Evolutionary conservation across 2,797 vertebrate species (phyloP).

Genomic region (Premnoplex brunnescens): DNA sequence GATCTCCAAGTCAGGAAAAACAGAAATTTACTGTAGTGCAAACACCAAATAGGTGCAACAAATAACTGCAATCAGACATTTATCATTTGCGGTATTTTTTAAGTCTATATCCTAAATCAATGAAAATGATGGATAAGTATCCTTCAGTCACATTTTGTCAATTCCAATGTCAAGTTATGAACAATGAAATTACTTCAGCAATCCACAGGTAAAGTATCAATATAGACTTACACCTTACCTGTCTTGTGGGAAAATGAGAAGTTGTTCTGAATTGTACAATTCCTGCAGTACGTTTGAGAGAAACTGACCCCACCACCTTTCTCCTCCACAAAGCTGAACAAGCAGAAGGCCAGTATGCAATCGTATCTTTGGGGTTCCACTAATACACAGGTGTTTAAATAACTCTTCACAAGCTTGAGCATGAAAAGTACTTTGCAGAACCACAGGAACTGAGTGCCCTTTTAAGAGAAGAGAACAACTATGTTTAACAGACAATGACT

Average conservation of each 20-base stretch:
- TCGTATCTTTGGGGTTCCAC: slow-evolving; percentile 96
- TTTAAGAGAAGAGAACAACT: slow-evolving; percentile 30
- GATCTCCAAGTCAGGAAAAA: background rate
- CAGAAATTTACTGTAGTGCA: background rate
- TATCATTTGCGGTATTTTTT: background rate
- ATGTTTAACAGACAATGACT: background rate
- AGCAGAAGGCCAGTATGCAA: slow-evolving; percentile 93
- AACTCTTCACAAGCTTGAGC: slow-evolving; percentile 97
- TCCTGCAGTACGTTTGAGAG: slow-evolving; percentile 98
- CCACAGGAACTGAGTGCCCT: slow-evolving; percentile 95
- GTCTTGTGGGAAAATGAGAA: slow-evolving; percentile 98
- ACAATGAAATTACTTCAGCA: background rate
- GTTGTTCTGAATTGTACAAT: slow-evolving; percentile 97
- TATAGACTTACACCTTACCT: slow-evolving; percentile 75
- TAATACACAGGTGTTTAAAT: slow-evolving; percentile 98
- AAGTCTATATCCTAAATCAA: background rate
- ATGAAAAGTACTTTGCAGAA: slow-evolving; percentile 95
- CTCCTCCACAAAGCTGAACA: slow-evolving; percentile 95
- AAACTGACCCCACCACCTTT: slow-evolving; percentile 99
- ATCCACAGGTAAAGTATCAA: background rate
- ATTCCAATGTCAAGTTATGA: background rate
- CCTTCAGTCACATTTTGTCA: background rate
- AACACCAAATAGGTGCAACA: background rate
- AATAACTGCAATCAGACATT: background rate
- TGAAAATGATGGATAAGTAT: background rate